phyloP scores from a whole-genome alignment of 1,140 invertebrate genomes.

The Trigoniulus corallinus region DNA sequence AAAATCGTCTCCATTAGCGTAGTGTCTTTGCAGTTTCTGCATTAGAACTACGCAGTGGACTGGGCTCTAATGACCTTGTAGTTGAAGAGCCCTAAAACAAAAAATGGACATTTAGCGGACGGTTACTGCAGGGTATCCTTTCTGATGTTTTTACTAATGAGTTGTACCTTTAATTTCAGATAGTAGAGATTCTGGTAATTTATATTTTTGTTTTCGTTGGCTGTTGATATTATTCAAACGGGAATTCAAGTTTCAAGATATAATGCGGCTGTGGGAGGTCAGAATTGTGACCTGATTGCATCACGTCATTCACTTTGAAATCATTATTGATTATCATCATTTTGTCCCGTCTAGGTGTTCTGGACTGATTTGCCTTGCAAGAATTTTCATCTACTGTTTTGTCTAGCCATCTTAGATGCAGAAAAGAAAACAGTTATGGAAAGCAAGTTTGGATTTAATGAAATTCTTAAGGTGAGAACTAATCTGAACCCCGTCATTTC shows the following conservation, averaged over 20 bases:
- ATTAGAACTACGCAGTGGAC: no score
- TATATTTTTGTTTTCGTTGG: constrained; percentile 97
- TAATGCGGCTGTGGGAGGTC: constrained; percentile 7
- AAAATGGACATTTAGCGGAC: no score
- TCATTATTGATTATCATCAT: background rate
- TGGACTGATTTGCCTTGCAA: constrained; percentile 83
- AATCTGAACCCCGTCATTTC: constrained; percentile 11
- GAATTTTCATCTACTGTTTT: constrained; percentile 85
- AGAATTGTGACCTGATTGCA: background rate
- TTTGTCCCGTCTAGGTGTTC: constrained; percentile 57
- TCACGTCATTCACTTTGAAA: background rate
- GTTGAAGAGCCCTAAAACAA: no score
- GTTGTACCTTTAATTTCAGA: constrained; percentile 32
- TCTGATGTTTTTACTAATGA: no score
- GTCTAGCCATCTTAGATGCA: constrained; percentile 73
- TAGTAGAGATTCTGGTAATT: constrained; percentile 83
- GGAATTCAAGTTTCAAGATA: constrained; percentile 31
- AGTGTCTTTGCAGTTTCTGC: no score
- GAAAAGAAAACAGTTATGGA: constrained; percentile 73
- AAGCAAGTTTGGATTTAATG: constrained; percentile 82
- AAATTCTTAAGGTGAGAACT: constrained; percentile 71
- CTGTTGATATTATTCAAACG: constrained; percentile 43
- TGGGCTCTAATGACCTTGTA: no score
- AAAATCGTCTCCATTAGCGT: no score
- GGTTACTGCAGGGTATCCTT: no score